Evolutionary conservation across 1,140 invertebrate species (phyloP).

Genomic region (Hyles vespertilio): DNA sequence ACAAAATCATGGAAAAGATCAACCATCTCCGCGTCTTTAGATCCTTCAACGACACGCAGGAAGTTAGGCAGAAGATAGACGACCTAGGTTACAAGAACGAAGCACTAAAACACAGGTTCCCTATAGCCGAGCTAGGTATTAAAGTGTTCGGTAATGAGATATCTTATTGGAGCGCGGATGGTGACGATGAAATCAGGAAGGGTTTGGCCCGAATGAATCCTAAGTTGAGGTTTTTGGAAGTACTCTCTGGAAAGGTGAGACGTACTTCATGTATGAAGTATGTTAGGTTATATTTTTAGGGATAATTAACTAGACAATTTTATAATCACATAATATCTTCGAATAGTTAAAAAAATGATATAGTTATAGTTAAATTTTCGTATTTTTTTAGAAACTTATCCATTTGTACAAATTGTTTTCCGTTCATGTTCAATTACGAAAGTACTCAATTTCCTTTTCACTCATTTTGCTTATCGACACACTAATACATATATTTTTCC

Average conservation of each 20-base stretch:
- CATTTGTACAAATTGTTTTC: no score
- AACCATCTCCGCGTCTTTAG: conserved; percentile 76
- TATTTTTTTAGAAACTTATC: no score
- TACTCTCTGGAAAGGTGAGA: conserved; percentile 83
- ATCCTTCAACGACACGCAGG: conserved; percentile 67
- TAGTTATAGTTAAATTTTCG: no score
- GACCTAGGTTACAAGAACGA: conserved; percentile 79
- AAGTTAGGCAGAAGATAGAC: conserved; percentile 76
- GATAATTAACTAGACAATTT: no score
- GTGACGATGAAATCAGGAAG: conserved; percentile 80
- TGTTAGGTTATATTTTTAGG: no score
- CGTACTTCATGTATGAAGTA: no score
- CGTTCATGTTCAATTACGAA: no score
- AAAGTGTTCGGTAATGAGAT: conserved; percentile 86
- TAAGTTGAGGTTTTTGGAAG: conserved; percentile 80
- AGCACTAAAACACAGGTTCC: conserved; percentile 61
- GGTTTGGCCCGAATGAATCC: conserved; percentile 80
- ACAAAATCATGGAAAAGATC: conserved; percentile 78
- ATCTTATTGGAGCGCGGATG: conserved; percentile 81
- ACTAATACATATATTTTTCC: no score
- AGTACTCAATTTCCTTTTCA: no score
- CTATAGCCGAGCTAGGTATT: conserved; percentile 63
- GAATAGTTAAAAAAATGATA: no score
- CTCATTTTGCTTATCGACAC: no score
- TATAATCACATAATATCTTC: no score